Conservation (phyloP, 2,888 invertebrate species). For the Sipha maydis region DNA sequence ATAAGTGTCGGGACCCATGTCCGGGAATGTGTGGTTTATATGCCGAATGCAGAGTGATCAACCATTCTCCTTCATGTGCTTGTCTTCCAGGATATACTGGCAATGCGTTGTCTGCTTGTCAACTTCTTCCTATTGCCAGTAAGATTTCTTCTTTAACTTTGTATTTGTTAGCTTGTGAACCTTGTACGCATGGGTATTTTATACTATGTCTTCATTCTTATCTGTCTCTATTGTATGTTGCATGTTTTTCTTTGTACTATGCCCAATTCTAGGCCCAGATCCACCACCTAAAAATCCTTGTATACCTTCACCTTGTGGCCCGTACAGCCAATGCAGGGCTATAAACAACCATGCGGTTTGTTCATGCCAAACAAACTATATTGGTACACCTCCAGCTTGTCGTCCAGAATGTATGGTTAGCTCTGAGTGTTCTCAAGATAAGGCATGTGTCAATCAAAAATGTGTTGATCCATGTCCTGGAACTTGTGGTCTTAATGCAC, state of each 20-base stretch:
- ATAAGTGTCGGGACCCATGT: slow-evolving; percentile 83
- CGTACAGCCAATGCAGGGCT: slow-evolving; percentile 79
- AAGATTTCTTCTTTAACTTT: slow-evolving; percentile 69
- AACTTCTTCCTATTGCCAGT: slow-evolving; percentile 69
- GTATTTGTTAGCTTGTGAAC: slow-evolving; percentile 65
- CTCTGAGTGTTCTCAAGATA: slow-evolving; percentile 79
- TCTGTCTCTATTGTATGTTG: slow-evolving; percentile 60
- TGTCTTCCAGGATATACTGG: slow-evolving; percentile 80
- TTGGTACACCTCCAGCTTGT: slow-evolving; percentile 81
- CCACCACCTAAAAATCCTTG: slow-evolving; percentile 75
- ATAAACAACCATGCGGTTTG: slow-evolving; percentile 80
- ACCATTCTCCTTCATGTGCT: slow-evolving; percentile 81
- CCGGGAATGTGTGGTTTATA: slow-evolving; percentile 79
- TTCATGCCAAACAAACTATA: slow-evolving; percentile 78
- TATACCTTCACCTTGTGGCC: slow-evolving; percentile 81
- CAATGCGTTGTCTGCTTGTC: slow-evolving; percentile 77
- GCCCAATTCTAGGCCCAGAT: slow-evolving; percentile 66
- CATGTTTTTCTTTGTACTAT: slow-evolving; percentile 62
- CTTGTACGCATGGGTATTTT: slow-evolving; percentile 41
- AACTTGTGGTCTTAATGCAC: slow-evolving; percentile 80
- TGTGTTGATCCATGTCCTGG: slow-evolving; percentile 82
- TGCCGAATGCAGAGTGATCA: slow-evolving; percentile 79
- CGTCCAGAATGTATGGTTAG: slow-evolving; percentile 82
- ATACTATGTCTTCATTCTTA: slow-evolving; percentile 50
- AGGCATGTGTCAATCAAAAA: slow-evolving; percentile 81